Evolutionary conservation across 2,113 vertebrate species (phyloP).

Genomic region (Phalacrocorax aristotelis): DNA sequence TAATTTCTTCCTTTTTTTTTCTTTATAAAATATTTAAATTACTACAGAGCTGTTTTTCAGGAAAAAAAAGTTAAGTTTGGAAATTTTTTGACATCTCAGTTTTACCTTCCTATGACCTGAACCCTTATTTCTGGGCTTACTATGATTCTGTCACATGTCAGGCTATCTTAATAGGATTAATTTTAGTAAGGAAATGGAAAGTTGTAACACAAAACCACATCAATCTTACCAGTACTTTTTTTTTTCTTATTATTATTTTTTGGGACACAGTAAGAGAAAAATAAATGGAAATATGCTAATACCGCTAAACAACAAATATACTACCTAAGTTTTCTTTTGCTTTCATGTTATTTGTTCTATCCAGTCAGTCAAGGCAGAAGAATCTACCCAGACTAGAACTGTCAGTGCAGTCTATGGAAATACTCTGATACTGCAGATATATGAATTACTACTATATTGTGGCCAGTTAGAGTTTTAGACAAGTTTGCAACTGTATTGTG

Average conservation of each 20-base stretch:
- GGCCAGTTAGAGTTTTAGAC: neutral
- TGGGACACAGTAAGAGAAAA: neutral
- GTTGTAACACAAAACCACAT: neutral
- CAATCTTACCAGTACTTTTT: neutral
- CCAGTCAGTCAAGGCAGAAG: neutral
- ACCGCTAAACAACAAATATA: accelerated
- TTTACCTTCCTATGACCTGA: neutral
- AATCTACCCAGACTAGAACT: neutral
- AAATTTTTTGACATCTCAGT: neutral
- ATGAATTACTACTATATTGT: neutral
- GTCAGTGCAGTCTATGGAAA: neutral
- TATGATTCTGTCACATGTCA: neutral
- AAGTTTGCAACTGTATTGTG: neutral
- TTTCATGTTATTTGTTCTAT: neutral
- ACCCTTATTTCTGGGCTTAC: neutral
- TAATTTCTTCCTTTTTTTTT: neutral
- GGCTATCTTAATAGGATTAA: neutral
- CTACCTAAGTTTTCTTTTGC: neutral
- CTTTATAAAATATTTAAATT: neutral
- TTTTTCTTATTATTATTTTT: neutral
- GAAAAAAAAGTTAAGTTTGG: neutral
- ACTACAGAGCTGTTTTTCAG: neutral
- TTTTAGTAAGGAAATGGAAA: neutral
- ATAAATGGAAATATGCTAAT: neutral
- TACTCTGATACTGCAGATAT: neutral